These are phyloP conservation scores for Lithophane semibrunnea DNA, from an alignment of 2,888 invertebrate species.

Conservation along the genomic window DNA sequence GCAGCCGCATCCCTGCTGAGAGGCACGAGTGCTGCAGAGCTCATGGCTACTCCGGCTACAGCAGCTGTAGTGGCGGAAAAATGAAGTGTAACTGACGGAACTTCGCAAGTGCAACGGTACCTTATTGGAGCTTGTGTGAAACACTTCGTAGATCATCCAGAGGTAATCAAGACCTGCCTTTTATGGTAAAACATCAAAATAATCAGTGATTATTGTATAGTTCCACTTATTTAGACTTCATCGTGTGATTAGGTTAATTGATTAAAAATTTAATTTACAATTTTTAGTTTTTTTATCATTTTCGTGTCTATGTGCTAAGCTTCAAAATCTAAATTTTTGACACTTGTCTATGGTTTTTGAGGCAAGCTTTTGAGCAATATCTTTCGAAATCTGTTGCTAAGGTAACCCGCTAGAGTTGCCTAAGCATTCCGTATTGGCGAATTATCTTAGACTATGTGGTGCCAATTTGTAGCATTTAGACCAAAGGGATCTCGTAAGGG, in stretches of 20 bases:
- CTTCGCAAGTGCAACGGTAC: constrained; percentile 13
- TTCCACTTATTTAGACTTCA: constrained; percentile 2
- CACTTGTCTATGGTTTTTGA: too few species aligned
- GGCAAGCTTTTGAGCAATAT: too few species aligned
- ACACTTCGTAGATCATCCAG: not conserved
- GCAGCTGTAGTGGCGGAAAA: rapidly evolving
- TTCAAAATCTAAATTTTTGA: too few species aligned
- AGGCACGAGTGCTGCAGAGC: constrained; percentile 40
- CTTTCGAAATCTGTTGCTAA: not conserved
- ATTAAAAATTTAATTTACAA: not conserved
- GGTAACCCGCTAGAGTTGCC: not conserved
- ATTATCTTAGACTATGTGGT: not conserved
- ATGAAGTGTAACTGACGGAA: not conserved
- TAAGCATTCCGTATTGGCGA: too few species aligned
- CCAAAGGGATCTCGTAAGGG: not conserved
- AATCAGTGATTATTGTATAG: not conserved
- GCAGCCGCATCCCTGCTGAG: constrained; percentile 19
- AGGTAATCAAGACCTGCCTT: constrained; percentile 7
- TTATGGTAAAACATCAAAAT: not conserved
- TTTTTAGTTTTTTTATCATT: too few species aligned
- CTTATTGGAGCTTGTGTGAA: too few species aligned
- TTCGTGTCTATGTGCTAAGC: not conserved
- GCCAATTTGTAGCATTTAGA: not conserved
- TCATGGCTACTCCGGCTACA: constrained; percentile 6
- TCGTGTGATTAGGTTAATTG: constrained; percentile 16